Conservation (phyloP, 2,113 vertebrate species). For the Jaculus jaculus region DNA sequence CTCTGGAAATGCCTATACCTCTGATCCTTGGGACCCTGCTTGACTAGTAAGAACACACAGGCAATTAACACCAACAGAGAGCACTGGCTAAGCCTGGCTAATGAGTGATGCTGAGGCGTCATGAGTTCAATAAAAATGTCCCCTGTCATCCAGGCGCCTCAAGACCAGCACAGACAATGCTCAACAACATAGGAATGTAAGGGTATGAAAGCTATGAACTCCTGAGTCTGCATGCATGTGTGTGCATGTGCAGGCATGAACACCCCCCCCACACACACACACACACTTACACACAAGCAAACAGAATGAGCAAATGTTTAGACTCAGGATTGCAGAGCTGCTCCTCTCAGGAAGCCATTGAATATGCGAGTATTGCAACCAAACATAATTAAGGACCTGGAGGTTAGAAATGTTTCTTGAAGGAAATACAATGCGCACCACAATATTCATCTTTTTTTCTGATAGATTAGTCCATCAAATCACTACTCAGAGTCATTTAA, state of each 20-base stretch:
- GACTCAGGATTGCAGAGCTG: background rate
- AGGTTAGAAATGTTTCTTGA: background rate
- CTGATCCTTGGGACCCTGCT: background rate
- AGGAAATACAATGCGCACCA: background rate
- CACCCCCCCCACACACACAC: background rate
- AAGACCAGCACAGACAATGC: background rate
- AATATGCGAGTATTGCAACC: background rate
- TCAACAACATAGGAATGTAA: background rate
- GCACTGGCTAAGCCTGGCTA: background rate
- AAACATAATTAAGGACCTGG: background rate
- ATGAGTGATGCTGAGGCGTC: background rate
- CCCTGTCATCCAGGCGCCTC: background rate
- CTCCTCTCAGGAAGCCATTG: background rate
- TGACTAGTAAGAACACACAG: background rate
- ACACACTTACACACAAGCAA: background rate
- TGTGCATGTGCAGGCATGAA: no score
- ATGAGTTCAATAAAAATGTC: constrained; percentile 31
- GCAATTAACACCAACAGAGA: background rate
- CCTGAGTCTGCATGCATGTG: background rate
- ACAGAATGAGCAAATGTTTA: background rate
- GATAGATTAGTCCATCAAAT: background rate
- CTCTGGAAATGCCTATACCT: background rate
- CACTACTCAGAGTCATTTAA: constrained; percentile 1
- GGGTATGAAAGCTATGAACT: background rate
- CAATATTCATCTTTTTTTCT: background rate